Evolutionary conservation across 2,113 vertebrate genomes (phyloP), one percentile per base, ranked within the genome.

Genomic region (Lota lota): DNA sequence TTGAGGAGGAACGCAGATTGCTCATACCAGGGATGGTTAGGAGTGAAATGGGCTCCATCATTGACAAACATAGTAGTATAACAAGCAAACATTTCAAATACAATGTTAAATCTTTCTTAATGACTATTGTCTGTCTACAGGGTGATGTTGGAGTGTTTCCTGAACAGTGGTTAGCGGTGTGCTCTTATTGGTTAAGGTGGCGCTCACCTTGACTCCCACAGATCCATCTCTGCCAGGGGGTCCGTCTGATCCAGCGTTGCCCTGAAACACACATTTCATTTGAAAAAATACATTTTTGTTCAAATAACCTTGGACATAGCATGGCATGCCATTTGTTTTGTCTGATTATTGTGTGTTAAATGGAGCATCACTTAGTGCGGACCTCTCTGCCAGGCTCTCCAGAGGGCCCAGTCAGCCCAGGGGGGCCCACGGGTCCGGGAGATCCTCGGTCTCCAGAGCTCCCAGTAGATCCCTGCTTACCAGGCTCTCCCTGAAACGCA

Each of bases 351-450:
- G 20, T 64, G 22, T 54, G n/a, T 57, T 47, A 0, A 60, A 22
- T 22, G 50, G 36, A 65, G 61, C 14, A 33, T 40, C 22, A 59
- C 63, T 73, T 15, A 21, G 36, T 71, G 57, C 92, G 90, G 73
- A 99, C 97, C 95, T 99, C 97, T 51, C 97, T 93, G 17, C 97
- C 97, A 21, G 94, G 80, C 76, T 98, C 97, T 47, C 97, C 97
- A 10, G 94, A 24, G 1, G 97, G 97, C 81, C 97, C 97, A 0
- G 92, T 94, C 78, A 99, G 86, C 69, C 97, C 97, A 3, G 97
- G 96, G 63, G 97, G 96, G 58, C 97, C 97, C 21, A 98, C 94
- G 0, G 97, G 96, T 47, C 97, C 96, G 15, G 97, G 97, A 21
- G 95, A 94, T 15, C 97, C 97, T 11, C 97, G 92, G 83, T 99